These are phyloP conservation scores for Caradrina clavipalpis DNA, from an alignment of 2,888 invertebrate genomes.

Conservation along the genomic window DNA sequence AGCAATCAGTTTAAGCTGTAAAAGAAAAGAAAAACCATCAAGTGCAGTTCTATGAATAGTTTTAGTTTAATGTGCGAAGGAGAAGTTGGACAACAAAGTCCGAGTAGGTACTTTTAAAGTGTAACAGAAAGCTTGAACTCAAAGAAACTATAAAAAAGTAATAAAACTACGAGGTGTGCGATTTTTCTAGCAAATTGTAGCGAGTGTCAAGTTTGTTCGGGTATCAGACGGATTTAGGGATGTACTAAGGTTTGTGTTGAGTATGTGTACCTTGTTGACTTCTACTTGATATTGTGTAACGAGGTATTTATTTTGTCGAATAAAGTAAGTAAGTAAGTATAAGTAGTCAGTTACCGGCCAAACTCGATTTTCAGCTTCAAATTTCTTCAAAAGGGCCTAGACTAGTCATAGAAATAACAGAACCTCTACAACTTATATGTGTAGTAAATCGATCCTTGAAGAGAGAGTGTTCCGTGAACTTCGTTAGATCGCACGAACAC, in stretches of 20 bases:
- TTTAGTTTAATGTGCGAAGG: slow-evolving; percentile 40
- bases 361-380: neutral
- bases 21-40: slow-evolving; percentile 26
- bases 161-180: slow-evolving; percentile 42
- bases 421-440: too few species aligned
- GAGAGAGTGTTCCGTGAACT: neutral
- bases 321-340: too few species aligned
- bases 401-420: too few species aligned
- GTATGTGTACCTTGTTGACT: slow-evolving; percentile 28
- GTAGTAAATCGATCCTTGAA: too few species aligned
- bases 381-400: neutral
- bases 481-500: neutral
- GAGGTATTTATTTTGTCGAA: slow-evolving; percentile 22
- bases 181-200: slow-evolving; percentile 52
- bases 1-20: slow-evolving; percentile 31
- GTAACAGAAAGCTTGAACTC: slow-evolving; percentile 42
- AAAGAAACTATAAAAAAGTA: slow-evolving; percentile 45
- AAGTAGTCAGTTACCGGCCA: neutral
- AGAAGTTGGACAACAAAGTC: slow-evolving; percentile 44
- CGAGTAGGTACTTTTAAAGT: slow-evolving; percentile 28
- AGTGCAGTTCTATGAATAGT: slow-evolving; percentile 52
- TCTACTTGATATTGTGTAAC: slow-evolving; percentile 23
- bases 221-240: slow-evolving; percentile 37
- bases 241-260: slow-evolving; percentile 23
- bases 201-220: slow-evolving; percentile 48